Percentiles rank a stretch among this genome's conserved stretches.
These are phyloP conservation scores for Anolis carolinensis DNA, from an alignment of 2,113 vertebrate species.

Conservation along the genomic window DNA sequence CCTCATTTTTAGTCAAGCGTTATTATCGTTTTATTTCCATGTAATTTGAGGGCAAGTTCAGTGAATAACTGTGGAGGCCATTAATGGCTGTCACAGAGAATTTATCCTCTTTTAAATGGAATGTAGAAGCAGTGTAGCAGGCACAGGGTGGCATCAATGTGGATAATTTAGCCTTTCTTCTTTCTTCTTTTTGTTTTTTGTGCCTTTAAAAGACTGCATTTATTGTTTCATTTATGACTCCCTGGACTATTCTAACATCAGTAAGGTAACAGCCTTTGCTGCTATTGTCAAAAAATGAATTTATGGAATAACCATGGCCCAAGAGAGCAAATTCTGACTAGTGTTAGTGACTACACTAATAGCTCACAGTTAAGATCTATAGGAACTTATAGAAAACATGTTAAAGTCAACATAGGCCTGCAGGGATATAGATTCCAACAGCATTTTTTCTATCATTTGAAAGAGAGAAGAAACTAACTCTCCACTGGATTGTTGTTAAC, in stretches of 20 bases:
- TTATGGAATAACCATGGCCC: constrained; percentile 57
- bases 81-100: constrained; percentile 69
- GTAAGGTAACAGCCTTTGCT: constrained; percentile 55
- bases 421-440: constrained; percentile 1
- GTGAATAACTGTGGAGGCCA: constrained; percentile 62
- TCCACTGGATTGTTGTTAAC: background rate
- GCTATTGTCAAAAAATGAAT: constrained; percentile 66
- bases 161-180: constrained; percentile 64
- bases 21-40: constrained; percentile 71
- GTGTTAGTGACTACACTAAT: constrained; percentile 38
- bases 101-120: constrained; percentile 72
- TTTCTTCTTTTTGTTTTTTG: constrained; percentile 33
- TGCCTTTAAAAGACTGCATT: constrained; percentile 54
- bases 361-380: constrained; percentile 29
- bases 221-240: constrained; percentile 66
- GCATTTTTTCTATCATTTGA: background rate
- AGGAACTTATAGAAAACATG: constrained; percentile 49
- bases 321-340: constrained; percentile 54
- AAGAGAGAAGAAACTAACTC: constrained; percentile 7
- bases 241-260: constrained; percentile 49
- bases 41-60: constrained; percentile 74
- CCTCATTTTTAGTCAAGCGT: constrained; percentile 63
- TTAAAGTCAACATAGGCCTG: constrained; percentile 10
- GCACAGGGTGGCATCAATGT: constrained; percentile 29
- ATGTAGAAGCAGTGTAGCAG: constrained; percentile 43